phyloP scores from a whole-genome alignment of 2,797 vertebrate genomes.

The Intellagama lesueurii region DNA sequence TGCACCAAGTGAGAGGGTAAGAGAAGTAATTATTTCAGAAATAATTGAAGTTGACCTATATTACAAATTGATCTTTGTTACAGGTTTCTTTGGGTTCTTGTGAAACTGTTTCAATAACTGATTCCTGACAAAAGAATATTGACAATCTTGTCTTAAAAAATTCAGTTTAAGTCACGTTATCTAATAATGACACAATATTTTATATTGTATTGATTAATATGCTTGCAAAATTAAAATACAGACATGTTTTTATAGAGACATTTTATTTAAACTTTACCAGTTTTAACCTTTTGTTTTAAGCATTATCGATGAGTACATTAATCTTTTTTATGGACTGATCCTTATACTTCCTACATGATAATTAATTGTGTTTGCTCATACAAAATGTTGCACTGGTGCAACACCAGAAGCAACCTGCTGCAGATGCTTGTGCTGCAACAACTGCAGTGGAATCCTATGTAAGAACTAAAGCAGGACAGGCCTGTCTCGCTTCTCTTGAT shows the following conservation, averaged over 20 bases:
- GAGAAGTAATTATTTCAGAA: slow-evolving; percentile 48
- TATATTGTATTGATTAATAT: background rate
- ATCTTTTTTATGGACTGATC: background rate
- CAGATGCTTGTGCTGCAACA: background rate
- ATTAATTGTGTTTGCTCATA: background rate
- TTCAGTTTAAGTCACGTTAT: background rate
- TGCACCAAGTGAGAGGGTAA: background rate
- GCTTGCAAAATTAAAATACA: background rate
- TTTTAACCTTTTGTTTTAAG: background rate
- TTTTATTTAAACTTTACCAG: background rate
- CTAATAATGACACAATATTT: background rate
- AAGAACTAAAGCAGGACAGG: background rate
- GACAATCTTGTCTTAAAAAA: slow-evolving; percentile 56
- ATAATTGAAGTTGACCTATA: slow-evolving; percentile 37
- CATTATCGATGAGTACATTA: background rate
- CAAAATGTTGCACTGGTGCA: background rate
- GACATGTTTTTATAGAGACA: background rate
- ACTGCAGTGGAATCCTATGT: background rate
- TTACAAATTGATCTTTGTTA: slow-evolving; percentile 65
- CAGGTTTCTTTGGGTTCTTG: slow-evolving; percentile 66
- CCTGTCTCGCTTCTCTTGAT: background rate
- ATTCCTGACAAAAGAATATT: slow-evolving; percentile 58
- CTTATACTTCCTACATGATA: background rate
- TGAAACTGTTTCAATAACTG: slow-evolving; percentile 64
- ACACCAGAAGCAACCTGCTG: background rate